Conservation (phyloP, 2,797 vertebrate genomes). For the Microchirus variegatus region DNA sequence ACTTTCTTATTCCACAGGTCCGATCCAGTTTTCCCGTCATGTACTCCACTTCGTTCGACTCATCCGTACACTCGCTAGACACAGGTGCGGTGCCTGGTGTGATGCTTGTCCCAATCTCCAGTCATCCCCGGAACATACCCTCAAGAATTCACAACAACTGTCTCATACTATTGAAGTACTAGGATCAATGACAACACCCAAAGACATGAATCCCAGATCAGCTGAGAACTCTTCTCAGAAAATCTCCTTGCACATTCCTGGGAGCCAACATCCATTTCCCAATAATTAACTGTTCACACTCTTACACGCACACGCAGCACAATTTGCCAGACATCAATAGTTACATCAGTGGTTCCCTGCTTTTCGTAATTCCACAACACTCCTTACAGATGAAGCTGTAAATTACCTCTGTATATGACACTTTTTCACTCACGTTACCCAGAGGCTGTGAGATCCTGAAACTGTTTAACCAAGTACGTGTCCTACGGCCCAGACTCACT, state of each 20-base stretch:
- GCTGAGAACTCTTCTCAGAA: conserved; percentile 20
- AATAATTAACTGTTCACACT: conserved; percentile 44
- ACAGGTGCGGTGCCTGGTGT: too few species aligned
- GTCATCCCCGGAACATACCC: not conserved
- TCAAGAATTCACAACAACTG: not conserved
- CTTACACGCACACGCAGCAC: conserved; percentile 32
- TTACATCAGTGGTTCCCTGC: conserved; percentile 17
- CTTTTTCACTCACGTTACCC: conserved; percentile 5
- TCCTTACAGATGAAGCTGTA: conserved; percentile 17
- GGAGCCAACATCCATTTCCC: conserved; percentile 34
- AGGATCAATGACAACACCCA: conserved; percentile 34
- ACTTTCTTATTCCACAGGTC: not conserved
- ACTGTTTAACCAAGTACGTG: too few species aligned
- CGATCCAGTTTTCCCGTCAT: too few species aligned
- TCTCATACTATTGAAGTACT: not conserved
- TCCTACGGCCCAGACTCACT: too few species aligned
- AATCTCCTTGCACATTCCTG: conserved; percentile 7
- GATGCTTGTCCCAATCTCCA: not conserved
- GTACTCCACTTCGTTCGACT: too few species aligned
- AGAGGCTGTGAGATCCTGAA: conserved; percentile 1
- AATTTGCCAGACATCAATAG: conserved; percentile 21
- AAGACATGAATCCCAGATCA: conserved; percentile 17
- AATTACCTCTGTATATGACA: conserved; percentile 11
- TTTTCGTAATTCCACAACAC: conserved; percentile 14
- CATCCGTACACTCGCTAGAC: too few species aligned